Percentiles rank a stretch among this genome's conserved stretches.
phyloP scores from a whole-genome alignment of 2,888 invertebrate species.

The Punctoribates punctum region DNA sequence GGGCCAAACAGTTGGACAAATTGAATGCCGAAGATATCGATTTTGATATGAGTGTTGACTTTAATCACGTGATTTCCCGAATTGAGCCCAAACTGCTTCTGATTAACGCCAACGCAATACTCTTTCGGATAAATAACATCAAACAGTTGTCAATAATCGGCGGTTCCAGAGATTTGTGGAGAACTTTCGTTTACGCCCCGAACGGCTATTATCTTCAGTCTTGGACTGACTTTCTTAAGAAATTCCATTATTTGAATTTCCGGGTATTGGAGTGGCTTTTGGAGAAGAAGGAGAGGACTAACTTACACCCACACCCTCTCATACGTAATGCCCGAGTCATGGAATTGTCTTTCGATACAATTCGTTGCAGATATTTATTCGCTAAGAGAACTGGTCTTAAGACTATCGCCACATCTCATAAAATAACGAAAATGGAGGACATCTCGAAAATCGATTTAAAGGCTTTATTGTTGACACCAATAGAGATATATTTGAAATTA shows the following conservation, averaged over 20 bases:
- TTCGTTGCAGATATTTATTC: constrained; percentile 40
- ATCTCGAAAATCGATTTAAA: constrained; percentile 21
- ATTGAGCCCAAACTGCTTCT: constrained; percentile 38
- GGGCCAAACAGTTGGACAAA: constrained; percentile 18
- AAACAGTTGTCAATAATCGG: constrained; percentile 25
- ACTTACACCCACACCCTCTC: constrained; percentile 31
- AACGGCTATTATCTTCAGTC: constrained; percentile 42
- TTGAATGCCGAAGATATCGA: constrained; percentile 18
- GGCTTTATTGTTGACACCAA: constrained; percentile 37
- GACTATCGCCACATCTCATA: neutral
- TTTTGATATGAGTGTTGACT: constrained; percentile 7
- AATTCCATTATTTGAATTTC: constrained; percentile 42
- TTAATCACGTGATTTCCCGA: constrained; percentile 17
- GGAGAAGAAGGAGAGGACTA: constrained; percentile 33
- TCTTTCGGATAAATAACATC: constrained; percentile 8
- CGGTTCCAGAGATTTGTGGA: constrained; percentile 41
- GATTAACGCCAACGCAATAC: constrained; percentile 16
- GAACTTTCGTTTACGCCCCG: constrained; percentile 34
- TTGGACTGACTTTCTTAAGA: constrained; percentile 43
- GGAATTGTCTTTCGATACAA: constrained; percentile 35
- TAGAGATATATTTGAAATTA: constrained; percentile 18
- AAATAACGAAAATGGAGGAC: neutral
- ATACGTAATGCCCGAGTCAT: constrained; percentile 31
- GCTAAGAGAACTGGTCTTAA: constrained; percentile 43
- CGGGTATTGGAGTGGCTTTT: constrained; percentile 43